Conservation (phyloP, 1,140 invertebrate species). For the Lerema accius region DNA sequence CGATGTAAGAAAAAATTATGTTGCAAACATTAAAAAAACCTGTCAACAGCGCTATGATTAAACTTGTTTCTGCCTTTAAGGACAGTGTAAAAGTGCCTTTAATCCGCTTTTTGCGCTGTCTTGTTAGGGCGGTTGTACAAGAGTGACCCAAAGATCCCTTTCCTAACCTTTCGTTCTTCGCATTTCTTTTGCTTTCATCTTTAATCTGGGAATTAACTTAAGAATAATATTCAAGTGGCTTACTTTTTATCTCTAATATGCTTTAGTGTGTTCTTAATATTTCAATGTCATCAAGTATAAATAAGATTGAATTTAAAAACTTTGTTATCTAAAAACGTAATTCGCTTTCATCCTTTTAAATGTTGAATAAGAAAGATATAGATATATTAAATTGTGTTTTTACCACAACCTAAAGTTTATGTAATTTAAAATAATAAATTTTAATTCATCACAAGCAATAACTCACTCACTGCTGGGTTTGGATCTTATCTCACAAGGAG, state of each 20-base stretch:
- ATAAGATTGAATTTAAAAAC: not conserved
- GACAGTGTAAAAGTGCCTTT: not conserved
- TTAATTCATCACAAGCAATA: too few relatives aligned
- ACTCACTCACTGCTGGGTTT: too few relatives aligned
- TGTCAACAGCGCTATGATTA: too few relatives aligned
- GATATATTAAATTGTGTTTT: too few relatives aligned
- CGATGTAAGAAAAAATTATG: too few relatives aligned
- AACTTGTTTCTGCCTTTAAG: not conserved
- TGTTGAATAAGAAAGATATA: too few relatives aligned
- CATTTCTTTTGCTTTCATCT: constrained; percentile 33
- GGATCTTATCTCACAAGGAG: too few relatives aligned
- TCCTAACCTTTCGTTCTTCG: constrained; percentile 33
- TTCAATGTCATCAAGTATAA: not conserved
- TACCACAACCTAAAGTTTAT: too few relatives aligned
- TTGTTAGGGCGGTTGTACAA: constrained; percentile 31
- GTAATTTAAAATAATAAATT: too few relatives aligned
- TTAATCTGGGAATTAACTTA: constrained; percentile 28
- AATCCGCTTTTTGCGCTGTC: constrained; percentile 24
- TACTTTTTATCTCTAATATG: not conserved
- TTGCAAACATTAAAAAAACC: too few relatives aligned
- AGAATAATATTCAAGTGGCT: constrained; percentile 19
- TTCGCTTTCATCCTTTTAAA: too few relatives aligned
- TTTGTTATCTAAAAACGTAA: too few relatives aligned
- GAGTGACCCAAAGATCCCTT: constrained; percentile 19
- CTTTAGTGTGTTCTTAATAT: not conserved